Evolutionary conservation across 2,797 vertebrate species (phyloP).

Genomic region (Schizopygopsis pylzovi): DNA sequence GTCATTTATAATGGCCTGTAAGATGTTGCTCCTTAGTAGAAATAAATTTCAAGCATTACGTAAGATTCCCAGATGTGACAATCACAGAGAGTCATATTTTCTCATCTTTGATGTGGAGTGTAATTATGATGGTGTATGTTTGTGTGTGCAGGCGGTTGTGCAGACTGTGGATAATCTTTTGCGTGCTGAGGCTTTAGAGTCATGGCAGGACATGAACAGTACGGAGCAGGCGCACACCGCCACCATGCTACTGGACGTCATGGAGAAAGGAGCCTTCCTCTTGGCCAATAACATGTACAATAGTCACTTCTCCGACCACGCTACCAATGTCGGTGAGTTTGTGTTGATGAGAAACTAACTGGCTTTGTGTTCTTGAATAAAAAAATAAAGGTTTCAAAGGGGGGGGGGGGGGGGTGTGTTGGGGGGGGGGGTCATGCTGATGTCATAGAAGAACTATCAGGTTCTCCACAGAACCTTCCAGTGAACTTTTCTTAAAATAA

Average conservation of each 20-base stretch:
- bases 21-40: constrained; percentile 29
- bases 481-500: background rate
- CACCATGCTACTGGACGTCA: constrained; percentile 92
- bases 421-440: no score
- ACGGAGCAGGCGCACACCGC: constrained; percentile 94
- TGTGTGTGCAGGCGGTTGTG: constrained; percentile 85
- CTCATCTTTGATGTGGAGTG: constrained; percentile 3
- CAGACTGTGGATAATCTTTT: constrained; percentile 93
- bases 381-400: background rate
- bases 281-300: constrained; percentile 94
- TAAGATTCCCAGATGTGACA: constrained; percentile 7
- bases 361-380: background rate
- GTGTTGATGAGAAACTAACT: background rate
- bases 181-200: constrained; percentile 87
- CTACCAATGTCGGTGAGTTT: constrained; percentile 78
- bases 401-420: no score
- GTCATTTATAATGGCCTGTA: constrained; percentile 4
- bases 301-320: constrained; percentile 78
- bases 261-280: constrained; percentile 94
- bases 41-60: background rate
- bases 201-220: constrained; percentile 95
- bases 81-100: background rate
- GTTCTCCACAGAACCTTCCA: background rate
- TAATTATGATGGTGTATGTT: constrained; percentile 32
- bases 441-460: background rate